Conservation (phyloP, 53 echinoderm and acorn worm genomes). For the Patiria pectinifera region DNA sequence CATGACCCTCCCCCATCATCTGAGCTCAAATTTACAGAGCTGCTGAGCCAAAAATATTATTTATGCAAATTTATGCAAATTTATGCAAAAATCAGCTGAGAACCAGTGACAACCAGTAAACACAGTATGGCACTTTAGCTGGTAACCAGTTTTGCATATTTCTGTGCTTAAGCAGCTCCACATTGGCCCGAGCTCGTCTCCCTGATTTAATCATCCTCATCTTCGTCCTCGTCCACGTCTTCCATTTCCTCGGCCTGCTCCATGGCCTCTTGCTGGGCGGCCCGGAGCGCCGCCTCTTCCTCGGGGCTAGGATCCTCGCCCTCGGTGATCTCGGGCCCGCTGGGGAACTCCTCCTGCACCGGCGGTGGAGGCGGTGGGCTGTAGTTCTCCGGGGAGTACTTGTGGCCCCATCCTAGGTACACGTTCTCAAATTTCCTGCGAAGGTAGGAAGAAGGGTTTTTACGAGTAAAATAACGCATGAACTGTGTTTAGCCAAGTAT, state of each 20-base stretch:
- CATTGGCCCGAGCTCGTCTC: not conserved
- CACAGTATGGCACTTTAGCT: no score
- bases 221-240: slow-evolving; percentile 95
- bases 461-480: not conserved
- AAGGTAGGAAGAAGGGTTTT: not conserved
- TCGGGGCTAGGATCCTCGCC: slow-evolving; percentile 95
- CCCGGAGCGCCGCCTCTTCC: slow-evolving; percentile 94
- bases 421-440: slow-evolving; percentile 98
- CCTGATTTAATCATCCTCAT: slow-evolving; percentile 83
- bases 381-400: slow-evolving; percentile 97
- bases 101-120: no score
- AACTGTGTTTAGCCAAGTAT: not conserved
- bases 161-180: not conserved
- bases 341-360: slow-evolving; percentile 96
- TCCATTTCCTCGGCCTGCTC: slow-evolving; percentile 96
- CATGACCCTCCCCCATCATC: no score
- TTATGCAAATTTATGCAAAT: no score
- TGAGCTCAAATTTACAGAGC: no score
- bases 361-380: slow-evolving; percentile 94
- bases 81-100: no score
- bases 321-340: slow-evolving; percentile 98
- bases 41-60: no score
- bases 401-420: slow-evolving; percentile 95
- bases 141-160: not conserved
- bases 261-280: slow-evolving; percentile 94